phyloP scores from a whole-genome alignment of 1,140 invertebrate genomes.

The Nymphalis io region DNA sequence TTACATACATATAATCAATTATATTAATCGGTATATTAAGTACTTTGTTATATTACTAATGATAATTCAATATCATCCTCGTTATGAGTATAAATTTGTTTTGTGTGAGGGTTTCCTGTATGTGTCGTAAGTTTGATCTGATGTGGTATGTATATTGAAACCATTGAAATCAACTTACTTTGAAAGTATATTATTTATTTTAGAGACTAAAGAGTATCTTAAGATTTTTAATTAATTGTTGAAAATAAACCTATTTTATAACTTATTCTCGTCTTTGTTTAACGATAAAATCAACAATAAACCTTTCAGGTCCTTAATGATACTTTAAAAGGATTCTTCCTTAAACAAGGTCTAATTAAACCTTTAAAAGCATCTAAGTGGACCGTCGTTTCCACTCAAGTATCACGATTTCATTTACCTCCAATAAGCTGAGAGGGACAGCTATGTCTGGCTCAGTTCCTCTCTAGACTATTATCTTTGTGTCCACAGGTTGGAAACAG shows the following conservation, averaged over 20 bases:
- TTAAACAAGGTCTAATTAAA: conserved; percentile 46
- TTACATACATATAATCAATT: no score
- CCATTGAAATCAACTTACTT: no score
- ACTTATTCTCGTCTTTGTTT: not conserved
- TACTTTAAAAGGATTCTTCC: conserved; percentile 39
- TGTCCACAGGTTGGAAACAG: not conserved
- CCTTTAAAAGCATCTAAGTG: conserved; percentile 43
- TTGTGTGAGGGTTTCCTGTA: no score
- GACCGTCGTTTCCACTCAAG: conserved; percentile 36
- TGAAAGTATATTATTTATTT: no score
- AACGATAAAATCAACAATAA: conserved; percentile 20
- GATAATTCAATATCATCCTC: no score
- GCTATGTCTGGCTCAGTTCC: conserved; percentile 12
- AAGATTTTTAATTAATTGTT: not conserved
- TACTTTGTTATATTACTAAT: no score
- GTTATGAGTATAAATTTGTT: no score
- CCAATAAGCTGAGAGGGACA: conserved; percentile 28
- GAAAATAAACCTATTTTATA: not conserved
- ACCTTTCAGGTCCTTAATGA: conserved; percentile 32
- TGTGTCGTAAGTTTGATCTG: no score
- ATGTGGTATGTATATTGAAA: no score
- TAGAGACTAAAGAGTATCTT: no score
- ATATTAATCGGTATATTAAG: no score
- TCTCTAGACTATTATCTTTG: conserved; percentile 7
- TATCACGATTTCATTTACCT: conserved; percentile 42